These are phyloP conservation scores for Nothobranchius furzeri DNA, from an alignment of 2,113 vertebrate species.

Conservation along the genomic window DNA sequence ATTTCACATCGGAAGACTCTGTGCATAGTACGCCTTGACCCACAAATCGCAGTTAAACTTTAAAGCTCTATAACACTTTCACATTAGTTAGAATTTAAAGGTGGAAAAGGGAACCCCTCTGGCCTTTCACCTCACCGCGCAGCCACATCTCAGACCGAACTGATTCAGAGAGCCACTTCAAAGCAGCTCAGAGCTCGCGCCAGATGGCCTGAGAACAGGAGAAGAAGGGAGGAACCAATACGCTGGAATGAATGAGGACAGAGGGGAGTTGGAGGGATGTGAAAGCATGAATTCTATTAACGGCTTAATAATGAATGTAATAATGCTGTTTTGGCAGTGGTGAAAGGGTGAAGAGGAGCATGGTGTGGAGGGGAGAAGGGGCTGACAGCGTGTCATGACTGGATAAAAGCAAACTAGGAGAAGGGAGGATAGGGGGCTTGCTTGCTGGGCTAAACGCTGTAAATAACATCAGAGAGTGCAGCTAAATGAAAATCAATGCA, in stretches of 20 bases:
- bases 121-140: conserved; percentile 16
- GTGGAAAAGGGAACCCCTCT: neutral
- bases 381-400: conserved; percentile 65
- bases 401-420: conserved; percentile 67
- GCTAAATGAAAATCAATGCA: conserved; percentile 86
- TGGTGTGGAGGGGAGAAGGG: conserved; percentile 41
- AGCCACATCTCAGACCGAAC: conserved; percentile 41
- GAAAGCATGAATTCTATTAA: conserved; percentile 59
- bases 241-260: conserved; percentile 45
- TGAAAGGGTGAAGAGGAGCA: conserved; percentile 50
- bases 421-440: conserved; percentile 63
- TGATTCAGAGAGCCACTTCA: conserved; percentile 64
- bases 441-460: conserved; percentile 79
- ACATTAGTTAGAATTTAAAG: conserved; percentile 36
- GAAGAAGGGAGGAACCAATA: conserved; percentile 26
- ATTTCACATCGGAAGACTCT: conserved; percentile 4
- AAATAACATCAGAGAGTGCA: conserved; percentile 82
- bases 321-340: conserved; percentile 62
- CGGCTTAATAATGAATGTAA: conserved; percentile 68
- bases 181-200: conserved; percentile 51
- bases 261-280: conserved; percentile 25
- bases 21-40: conserved; percentile 10
- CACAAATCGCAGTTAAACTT: conserved; percentile 34
- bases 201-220: conserved; percentile 51
- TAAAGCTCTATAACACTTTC: conserved; percentile 31